Evolutionary conservation across 1,140 invertebrate genomes (phyloP), one percentile per base, ranked within the genome.

Genomic region (Centruroides sculpturatus): DNA sequence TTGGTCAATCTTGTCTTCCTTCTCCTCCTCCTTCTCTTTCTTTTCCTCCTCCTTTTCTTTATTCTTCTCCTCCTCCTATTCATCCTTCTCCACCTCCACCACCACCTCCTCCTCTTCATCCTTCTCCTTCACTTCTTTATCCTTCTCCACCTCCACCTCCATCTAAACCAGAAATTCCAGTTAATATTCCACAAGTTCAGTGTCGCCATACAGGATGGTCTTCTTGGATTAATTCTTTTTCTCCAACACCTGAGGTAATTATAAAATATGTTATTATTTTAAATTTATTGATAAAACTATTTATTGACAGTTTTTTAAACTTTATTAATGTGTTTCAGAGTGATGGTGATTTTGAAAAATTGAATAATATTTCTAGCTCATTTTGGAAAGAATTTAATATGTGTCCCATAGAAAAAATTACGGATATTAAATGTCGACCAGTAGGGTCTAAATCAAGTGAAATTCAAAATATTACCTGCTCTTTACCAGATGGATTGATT

Each of bases 401-500:
- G 4, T 55, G 54, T 55, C 23, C 54, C 8, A 3, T 35, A n/a
- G 23, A 12, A 12, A 55, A 55, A n/a, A 55, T 55, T n/a, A 35
- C 54, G 3, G 6, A n/a, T 34, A 55, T 55, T 12, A 12, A 55
- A 35, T 55, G 54, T 55, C 54, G 13, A 23, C 5, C 35, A 12
- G 54, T 35, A 35, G 35, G 35, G 35, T 23, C 13, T 23, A 34
- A 12, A 7, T 12, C 13, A 36, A 51, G 10, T 51, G 50, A 51
- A 51, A 3, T 34, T 55, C 74, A 88, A 60, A 79, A 85, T 67
- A 84, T 85, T 0, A 79, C 84, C 55, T 92, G 89, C 69, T 83
- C 80, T 67, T 68, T 89, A 34, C 77, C 84, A 65, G 76, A 77
- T 50, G 87, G 87, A 1, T 74, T 91, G 0, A 70, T 82, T 7